These are phyloP conservation scores for Drosophila pseudotakahashii DNA, from an alignment of 2,888 invertebrate genomes.

Conservation along the genomic window DNA sequence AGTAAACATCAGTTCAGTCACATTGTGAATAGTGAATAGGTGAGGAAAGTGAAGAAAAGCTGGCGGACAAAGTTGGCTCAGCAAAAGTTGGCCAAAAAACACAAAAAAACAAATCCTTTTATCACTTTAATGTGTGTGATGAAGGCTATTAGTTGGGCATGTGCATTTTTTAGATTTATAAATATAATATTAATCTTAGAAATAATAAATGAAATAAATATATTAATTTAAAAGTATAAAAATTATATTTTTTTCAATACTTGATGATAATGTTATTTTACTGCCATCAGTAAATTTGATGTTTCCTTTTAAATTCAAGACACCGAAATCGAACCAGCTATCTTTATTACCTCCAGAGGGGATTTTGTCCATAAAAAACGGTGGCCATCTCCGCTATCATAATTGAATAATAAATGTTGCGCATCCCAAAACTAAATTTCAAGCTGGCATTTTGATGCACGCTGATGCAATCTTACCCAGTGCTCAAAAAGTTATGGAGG, in stretches of 20 bases:
- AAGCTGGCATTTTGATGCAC: slow-evolving; percentile 44
- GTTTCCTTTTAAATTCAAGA: background rate
- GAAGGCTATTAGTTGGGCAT: slow-evolving; percentile 5
- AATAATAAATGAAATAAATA: too few relatives aligned
- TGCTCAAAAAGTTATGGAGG: background rate
- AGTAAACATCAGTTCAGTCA: slow-evolving; percentile 39
- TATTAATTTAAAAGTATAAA: too few relatives aligned
- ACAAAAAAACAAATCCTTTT: slow-evolving; percentile 8
- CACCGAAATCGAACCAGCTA: slow-evolving; percentile 2
- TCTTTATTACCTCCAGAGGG: background rate
- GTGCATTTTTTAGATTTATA: background rate
- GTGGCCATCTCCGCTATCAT: slow-evolving; percentile 29
- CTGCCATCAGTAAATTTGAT: background rate
- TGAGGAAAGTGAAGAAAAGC: slow-evolving; percentile 26
- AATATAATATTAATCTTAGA: too few relatives aligned
- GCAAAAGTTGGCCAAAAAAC: slow-evolving; percentile 11
- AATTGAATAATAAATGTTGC: slow-evolving; percentile 63
- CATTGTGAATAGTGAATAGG: slow-evolving; percentile 25
- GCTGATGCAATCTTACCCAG: slow-evolving; percentile 18
- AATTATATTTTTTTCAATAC: too few relatives aligned
- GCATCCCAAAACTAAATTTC: slow-evolving; percentile 52
- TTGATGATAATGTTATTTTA: too few relatives aligned
- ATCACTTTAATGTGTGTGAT: background rate
- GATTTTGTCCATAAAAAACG: slow-evolving; percentile 8
- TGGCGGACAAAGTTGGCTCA: slow-evolving; percentile 37